These are phyloP conservation scores for Elysia chlorotica DNA, from an alignment of 1,140 invertebrate species.

Conservation along the genomic window DNA sequence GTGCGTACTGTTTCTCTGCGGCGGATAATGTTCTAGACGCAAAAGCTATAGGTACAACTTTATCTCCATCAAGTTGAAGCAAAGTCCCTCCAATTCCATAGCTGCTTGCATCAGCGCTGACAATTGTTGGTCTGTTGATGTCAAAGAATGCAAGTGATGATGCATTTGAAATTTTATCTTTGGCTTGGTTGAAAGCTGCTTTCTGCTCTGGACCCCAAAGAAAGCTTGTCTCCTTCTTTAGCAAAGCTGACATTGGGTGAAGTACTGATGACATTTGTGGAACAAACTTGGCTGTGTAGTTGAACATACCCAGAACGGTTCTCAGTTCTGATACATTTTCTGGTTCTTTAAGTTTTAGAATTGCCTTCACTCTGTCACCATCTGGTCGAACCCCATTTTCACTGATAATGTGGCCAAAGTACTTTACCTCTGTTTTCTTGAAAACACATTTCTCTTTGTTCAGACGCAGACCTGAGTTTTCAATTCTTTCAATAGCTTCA, in stretches of 20 bases:
- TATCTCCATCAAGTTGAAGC: conserved; percentile 18
- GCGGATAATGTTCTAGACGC: conserved; percentile 33
- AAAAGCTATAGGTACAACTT: conserved; percentile 29
- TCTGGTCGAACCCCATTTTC: conserved; percentile 37
- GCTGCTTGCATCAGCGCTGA: conserved; percentile 29
- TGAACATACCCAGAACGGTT: conserved; percentile 20
- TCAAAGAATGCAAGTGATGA: conserved; percentile 29
- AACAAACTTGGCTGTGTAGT: conserved; percentile 24
- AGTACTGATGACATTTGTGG: conserved; percentile 19
- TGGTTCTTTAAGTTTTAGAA: conserved; percentile 40
- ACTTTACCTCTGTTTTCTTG: conserved; percentile 14
- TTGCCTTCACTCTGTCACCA: conserved; percentile 44
- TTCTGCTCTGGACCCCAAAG: conserved; percentile 20
- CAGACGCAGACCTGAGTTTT: conserved; percentile 38
- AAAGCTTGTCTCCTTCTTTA: conserved; percentile 23
- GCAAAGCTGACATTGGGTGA: conserved; percentile 22
- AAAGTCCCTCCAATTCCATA: conserved; percentile 36
- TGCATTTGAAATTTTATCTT: conserved; percentile 12
- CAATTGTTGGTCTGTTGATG: conserved; percentile 15
- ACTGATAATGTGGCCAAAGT: conserved; percentile 25
- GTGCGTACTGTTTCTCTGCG: conserved; percentile 63
- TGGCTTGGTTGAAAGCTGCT: conserved; percentile 18
- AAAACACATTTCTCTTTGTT: conserved; percentile 58
- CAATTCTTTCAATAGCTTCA: conserved; percentile 35
- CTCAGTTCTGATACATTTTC: conserved; percentile 21